Evolutionary conservation across 2,797 vertebrate genomes (phyloP), one percentile per base, ranked within the genome.

Genomic region (Sebastes taczanowskii): DNA sequence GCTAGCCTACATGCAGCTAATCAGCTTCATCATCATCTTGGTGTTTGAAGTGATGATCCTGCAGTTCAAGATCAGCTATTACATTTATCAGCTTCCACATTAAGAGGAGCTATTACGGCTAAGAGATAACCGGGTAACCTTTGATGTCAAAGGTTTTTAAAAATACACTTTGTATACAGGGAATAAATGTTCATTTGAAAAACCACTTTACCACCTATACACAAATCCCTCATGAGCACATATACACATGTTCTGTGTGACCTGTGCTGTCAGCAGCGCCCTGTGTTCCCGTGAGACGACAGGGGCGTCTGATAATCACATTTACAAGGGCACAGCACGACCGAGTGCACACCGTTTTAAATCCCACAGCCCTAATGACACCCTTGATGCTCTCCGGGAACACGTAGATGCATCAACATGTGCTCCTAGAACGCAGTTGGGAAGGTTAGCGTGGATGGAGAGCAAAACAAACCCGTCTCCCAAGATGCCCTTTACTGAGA

Each of bases 291-390:
- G 11, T 1, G 74, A 61, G 84, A 78, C 42, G 58, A 61, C 18
- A 25, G 16, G 35, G 66, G 46, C 56, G 32, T 77, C 76, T 76
- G 70, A 86, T 89, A 78, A 90, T 90, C 77, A 78, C 53, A 81
- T 89, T 88, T 82, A 81, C 89, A 90, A 91, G 88, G 87, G 58
- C 90, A 62, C 67, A 64, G 53, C 67, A 71, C 74, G 67, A 56
- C 14, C 2, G 29, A 80, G 66, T 30, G 60, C 82, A 71, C 56
- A 63, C 22, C 29, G 64, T 62, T 77, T 77, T 32, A 80, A 66
- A 71, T 64, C 56, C 49, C 74, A 27, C 77, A 11, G 38, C 53
- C 38, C 66, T 68, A 78, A 89, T 72, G 78, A 86, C 78, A 58
- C 84, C 42, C 80, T 23, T 2, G 84, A 66, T 83, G 71, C 75